A percentile compares a stretch with the other conserved stretches of the same genome.
phyloP scores from a whole-genome alignment of 2,113 vertebrate species.

The Calypte anna region DNA sequence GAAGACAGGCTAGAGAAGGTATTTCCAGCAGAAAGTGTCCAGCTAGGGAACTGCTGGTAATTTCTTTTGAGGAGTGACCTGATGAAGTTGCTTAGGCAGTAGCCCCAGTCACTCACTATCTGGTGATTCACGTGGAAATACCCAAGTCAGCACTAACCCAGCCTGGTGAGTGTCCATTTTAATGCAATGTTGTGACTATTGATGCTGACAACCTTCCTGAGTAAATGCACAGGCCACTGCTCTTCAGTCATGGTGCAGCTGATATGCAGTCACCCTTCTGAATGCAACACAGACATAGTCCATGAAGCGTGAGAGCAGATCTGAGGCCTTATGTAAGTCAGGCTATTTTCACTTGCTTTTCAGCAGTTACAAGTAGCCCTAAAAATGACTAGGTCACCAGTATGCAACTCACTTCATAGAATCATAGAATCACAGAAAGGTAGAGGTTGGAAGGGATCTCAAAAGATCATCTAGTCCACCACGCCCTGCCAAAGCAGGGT shows the following conservation, averaged over 20 bases:
- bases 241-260: background rate
- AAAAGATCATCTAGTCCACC: too few species aligned
- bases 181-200: background rate
- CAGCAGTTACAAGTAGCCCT: background rate
- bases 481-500: too few species aligned
- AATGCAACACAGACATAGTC: background rate
- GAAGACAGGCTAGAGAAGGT: background rate
- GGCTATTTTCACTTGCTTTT: background rate
- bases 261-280: background rate
- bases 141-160: background rate
- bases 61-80: background rate
- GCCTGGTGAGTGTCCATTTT: background rate
- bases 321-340: background rate
- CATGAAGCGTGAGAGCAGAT: background rate
- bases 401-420: background rate
- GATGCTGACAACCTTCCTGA: background rate
- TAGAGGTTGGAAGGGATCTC: too few species aligned
- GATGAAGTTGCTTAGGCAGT: background rate
- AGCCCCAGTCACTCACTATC: background rate
- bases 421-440: too few species aligned
- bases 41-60: background rate
- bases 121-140: background rate
- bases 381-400: background rate
- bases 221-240: accelerated
- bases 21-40: background rate